Evolutionary conservation across 1,140 invertebrate species (phyloP).

Genomic region (Drosophila kanapiae): DNA sequence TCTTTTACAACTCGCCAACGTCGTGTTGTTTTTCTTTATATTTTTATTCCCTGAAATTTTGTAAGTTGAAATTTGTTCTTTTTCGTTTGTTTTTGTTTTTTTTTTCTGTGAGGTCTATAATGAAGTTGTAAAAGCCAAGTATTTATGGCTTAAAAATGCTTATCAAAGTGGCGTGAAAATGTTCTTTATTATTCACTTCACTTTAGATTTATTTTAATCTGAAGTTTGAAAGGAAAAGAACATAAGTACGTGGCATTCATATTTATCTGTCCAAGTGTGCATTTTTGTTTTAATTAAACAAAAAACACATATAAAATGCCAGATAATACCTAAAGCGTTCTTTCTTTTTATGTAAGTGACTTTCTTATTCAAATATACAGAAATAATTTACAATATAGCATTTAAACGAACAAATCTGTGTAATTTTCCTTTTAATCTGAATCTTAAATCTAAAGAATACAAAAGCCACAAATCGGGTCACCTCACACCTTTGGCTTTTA

Average conservation of each 20-base stretch:
- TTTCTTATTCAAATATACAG: background rate
- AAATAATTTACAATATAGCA: background rate
- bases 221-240: background rate
- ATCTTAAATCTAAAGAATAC: background rate
- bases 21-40: constrained; percentile 38
- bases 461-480: constrained; percentile 11
- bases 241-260: background rate
- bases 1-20: constrained; percentile 60
- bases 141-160: constrained; percentile 63
- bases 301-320: too few species aligned
- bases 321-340: background rate
- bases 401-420: background rate
- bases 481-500: constrained; percentile 2
- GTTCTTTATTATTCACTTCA: constrained; percentile 12
- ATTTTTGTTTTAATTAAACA: background rate
- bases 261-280: too few species aligned
- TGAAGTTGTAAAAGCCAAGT: constrained; percentile 69
- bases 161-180: constrained; percentile 59
- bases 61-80: constrained; percentile 3
- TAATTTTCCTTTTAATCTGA: background rate
- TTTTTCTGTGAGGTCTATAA: constrained; percentile 50
- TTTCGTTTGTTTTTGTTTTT: constrained; percentile 3
- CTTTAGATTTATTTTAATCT: constrained; percentile 1
- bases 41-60: constrained; percentile 15
- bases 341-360: background rate